Conservation (phyloP, 2,888 invertebrate species). For the Parnassius apollo region DNA sequence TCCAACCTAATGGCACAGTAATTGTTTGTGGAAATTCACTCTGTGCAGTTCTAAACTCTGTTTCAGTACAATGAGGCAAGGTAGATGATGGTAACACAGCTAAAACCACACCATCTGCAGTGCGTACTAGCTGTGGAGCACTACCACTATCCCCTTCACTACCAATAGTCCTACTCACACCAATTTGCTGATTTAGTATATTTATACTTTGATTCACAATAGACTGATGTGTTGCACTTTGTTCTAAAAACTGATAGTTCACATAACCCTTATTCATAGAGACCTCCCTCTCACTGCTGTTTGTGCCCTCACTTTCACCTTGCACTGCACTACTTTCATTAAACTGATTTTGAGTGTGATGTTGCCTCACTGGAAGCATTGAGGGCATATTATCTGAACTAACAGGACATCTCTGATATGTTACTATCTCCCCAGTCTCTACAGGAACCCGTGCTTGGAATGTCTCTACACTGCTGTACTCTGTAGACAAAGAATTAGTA, state of each 20-base stretch:
- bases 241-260: conserved; percentile 79
- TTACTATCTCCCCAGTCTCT: conserved; percentile 48
- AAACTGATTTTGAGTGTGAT: conserved; percentile 59
- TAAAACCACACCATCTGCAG: conserved; percentile 72
- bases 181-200: conserved; percentile 76
- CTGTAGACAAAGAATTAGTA: conserved; percentile 46
- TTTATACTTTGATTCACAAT: conserved; percentile 78
- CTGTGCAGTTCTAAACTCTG: conserved; percentile 58
- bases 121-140: conserved; percentile 67
- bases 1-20: conserved; percentile 76
- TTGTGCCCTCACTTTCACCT: conserved; percentile 51
- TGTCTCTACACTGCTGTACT: conserved; percentile 52
- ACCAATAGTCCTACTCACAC: conserved; percentile 62
- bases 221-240: conserved; percentile 76
- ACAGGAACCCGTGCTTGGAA: conserved; percentile 52
- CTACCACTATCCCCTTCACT: conserved; percentile 60
- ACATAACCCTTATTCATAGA: conserved; percentile 67
- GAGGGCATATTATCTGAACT: conserved; percentile 58
- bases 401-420: conserved; percentile 64
- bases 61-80: conserved; percentile 49
- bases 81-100: conserved; percentile 66
- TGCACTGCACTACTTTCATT: conserved; percentile 56
- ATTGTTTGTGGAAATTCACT: conserved; percentile 66
- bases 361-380: conserved; percentile 54
- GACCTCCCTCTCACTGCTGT: conserved; percentile 62